A percentile compares a stretch with the other conserved stretches of the same genome.
Conservation (phyloP, 2,113 vertebrate genomes). For the Podiceps cristatus region DNA sequence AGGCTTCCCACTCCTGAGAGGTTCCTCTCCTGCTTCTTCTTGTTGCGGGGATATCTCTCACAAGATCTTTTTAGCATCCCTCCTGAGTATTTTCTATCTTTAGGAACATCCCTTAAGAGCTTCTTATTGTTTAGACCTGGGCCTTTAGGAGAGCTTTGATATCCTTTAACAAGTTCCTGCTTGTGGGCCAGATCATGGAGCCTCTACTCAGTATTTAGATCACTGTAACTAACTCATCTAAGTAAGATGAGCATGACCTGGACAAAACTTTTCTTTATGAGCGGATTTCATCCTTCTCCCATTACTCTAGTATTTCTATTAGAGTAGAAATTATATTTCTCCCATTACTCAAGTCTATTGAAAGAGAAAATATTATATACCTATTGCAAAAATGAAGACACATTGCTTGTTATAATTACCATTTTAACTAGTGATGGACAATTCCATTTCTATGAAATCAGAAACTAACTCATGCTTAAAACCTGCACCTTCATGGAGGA, state of each 20-base stretch:
- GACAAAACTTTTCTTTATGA: background rate
- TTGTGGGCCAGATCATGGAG: background rate
- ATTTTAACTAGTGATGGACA: background rate
- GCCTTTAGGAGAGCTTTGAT: slow-evolving; percentile 1
- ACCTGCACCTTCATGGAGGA: background rate
- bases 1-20: slow-evolving; percentile 54
- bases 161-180: background rate
- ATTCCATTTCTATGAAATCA: background rate
- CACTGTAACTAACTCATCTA: background rate
- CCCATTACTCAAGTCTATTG: background rate
- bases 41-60: slow-evolving; percentile 21
- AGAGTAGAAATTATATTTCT: too few species aligned
- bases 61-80: slow-evolving; percentile 49
- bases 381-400: background rate
- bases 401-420: background rate
- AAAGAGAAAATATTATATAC: background rate
- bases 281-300: background rate
- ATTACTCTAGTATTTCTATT: too few species aligned
- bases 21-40: slow-evolving; percentile 46
- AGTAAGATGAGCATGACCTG: background rate
- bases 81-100: slow-evolving; percentile 47
- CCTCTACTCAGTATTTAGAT: background rate
- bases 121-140: slow-evolving; percentile 5
- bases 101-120: slow-evolving; percentile 22
- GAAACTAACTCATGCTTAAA: background rate